phyloP scores from a whole-genome alignment of 2,113 vertebrate genomes.

The Sylvilagus bachmani region DNA sequence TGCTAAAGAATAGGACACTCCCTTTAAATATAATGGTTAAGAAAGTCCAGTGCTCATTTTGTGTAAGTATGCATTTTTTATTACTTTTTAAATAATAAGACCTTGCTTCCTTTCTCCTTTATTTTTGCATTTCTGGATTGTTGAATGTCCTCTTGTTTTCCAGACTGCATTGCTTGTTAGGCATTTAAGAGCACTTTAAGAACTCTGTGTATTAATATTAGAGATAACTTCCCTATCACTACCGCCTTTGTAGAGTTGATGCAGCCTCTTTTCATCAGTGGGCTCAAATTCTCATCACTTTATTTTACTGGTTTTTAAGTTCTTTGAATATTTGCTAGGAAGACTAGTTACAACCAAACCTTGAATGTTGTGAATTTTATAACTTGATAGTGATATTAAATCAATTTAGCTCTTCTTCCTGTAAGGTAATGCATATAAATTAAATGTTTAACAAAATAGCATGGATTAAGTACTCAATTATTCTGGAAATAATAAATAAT shows the following conservation, averaged over 20 bases:
- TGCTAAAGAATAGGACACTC: slow-evolving; percentile 29
- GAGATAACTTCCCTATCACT: not conserved
- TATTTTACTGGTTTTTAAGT: slow-evolving; percentile 41
- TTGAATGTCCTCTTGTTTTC: slow-evolving; percentile 18
- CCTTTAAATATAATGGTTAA: slow-evolving; percentile 40
- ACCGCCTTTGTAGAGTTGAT: not conserved
- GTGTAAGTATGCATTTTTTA: not conserved
- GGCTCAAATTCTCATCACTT: not conserved
- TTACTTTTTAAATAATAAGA: slow-evolving; percentile 35
- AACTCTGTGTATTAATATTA: not conserved
- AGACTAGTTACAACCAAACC: not conserved
- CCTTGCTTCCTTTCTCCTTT: slow-evolving; percentile 34
- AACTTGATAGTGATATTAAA: slow-evolving; percentile 1
- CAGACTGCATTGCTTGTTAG: slow-evolving; percentile 22
- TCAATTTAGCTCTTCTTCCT: slow-evolving; percentile 47
- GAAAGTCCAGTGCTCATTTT: slow-evolving; percentile 17
- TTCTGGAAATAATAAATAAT: slow-evolving; percentile 62
- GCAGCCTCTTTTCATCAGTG: not conserved
- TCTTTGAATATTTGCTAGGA: not conserved
- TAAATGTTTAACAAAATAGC: slow-evolving; percentile 38
- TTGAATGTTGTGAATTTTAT: slow-evolving; percentile 58
- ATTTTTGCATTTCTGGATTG: slow-evolving; percentile 21
- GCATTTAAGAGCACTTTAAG: slow-evolving; percentile 21
- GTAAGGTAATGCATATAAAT: slow-evolving; percentile 48
- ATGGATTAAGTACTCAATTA: slow-evolving; percentile 15